Base-by-base conservation (phyloP, 2,113 vertebrate genomes). In the Cyanistes caeruleus region DNA sequence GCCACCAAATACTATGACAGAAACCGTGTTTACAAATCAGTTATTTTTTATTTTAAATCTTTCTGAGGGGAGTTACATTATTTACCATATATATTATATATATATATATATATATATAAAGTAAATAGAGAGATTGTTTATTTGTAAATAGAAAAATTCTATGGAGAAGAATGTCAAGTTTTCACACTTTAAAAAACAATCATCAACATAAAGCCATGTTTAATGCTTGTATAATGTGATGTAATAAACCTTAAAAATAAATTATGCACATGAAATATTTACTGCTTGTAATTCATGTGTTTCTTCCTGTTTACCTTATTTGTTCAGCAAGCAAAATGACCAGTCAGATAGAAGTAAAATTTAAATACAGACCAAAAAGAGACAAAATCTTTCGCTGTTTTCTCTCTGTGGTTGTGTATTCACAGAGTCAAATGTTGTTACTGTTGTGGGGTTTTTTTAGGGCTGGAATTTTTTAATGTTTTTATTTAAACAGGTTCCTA, bases 221-320 rank as follows among this genome's bases (percentile, higher is more conserved):
- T 97, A 98, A 97, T 97, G 98, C 98, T 98, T 98, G 96, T 98
- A 98, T 91, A 98, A 97, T 98, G 98, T 98, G 96, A 98, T 60
- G 91, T 97, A 97, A 98, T 98, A 98, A 98, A 98, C 96, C 98
- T 97, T 88, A 98, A 98, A 69, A 98, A 98, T 98, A 98, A 98
- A 98, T 98, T 96, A 97, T 96, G 97, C 97, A 97, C 94, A 96
- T 93, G 87, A 97, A 98, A 94, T 97, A 95, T 91, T 97, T 97
- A 91, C 87, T 95, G 70, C 82, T 87, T 87, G 63, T 84, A 91
- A 69, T 93, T 96, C 70, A 59, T 37, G 94, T 60, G 37, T 96
- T 87, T 43, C 91, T 98, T 82, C 97, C 93, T 81, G 11, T 75
- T 84, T 78, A 68, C 30, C 21, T 82, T 64, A 78, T 60, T 86